Evolutionary conservation across 2,113 vertebrate species (phyloP), one percentile per base, ranked within the genome.

Genomic region (Phainopepla nitens): DNA sequence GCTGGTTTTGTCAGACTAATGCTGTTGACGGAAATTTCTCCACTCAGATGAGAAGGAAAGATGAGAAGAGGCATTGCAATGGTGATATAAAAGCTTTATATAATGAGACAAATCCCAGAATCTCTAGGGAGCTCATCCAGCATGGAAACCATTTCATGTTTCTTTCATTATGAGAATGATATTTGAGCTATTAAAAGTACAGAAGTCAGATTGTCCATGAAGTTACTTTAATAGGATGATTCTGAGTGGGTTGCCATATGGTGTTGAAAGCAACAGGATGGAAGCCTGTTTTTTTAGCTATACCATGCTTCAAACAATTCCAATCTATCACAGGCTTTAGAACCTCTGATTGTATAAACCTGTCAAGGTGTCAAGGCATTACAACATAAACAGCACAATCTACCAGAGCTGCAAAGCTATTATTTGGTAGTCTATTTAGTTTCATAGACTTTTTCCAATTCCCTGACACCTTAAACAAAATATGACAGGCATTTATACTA

Each of bases 101-200:
- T 98, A 97, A 97, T 97, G 96, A 98, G 97, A 97, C 96, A 98
- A 98, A 98, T 97, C 95, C 94, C 88, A 91, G 93, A 88, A 96
- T 94, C 97, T 98, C 92, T 58, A 62, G 96, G 96, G 96, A 98
- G 44, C 68, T 96, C 86, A 92, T 98, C 97, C 96, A 18, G 76
- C 78, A 95, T 95, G 87, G 95, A 97, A 97, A 97, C 82, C 39
- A 96, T 96, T 98, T 97, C 76, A 94, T 97, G 92, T 96, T 97
- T 97, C 93, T 97, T 97, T 97, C 95, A 97, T 98, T 97, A 97
- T 87, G 53, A 64, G 95, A 89, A 96, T 94, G 71, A 97, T 97
- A 96, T 61, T 83, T 56, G 82, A 86, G 91, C 86, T 97, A 96
- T 97, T 97, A 97, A 96, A 97, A 96, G 78, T 78, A 93, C 58